These are phyloP conservation scores for Zygogramma bicolorata DNA, from an alignment of 2,888 invertebrate species.

Conservation along the genomic window DNA sequence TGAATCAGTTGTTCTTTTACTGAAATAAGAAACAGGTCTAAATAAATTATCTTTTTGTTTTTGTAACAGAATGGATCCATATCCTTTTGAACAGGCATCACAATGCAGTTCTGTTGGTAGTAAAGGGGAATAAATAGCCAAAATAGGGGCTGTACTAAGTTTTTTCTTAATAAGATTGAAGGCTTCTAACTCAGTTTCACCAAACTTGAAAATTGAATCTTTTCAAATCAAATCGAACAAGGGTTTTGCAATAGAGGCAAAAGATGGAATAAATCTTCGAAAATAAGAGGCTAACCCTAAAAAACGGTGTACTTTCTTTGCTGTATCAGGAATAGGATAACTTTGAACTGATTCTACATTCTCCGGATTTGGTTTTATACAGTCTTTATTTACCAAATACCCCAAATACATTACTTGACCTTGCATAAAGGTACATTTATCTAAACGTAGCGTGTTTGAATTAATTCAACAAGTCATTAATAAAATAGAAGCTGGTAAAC, in stretches of 20 bases:
- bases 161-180: constrained; percentile 45
- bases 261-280: constrained; percentile 46
- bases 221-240: constrained; percentile 46
- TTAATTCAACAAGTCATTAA: no score
- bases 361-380: constrained; percentile 18
- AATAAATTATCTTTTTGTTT: no score
- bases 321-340: constrained; percentile 39
- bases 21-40: no score
- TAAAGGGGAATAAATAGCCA: no score
- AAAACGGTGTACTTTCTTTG: constrained; percentile 44
- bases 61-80: no score
- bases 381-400: constrained; percentile 22
- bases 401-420: constrained; percentile 28
- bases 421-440: no score
- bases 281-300: constrained; percentile 51
- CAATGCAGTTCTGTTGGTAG: constrained; percentile 56
- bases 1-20: no score
- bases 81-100: constrained; percentile 47
- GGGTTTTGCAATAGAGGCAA: constrained; percentile 46
- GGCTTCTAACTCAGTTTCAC: constrained; percentile 37
- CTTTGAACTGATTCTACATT: constrained; percentile 26
- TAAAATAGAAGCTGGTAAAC: no score
- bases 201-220: constrained; percentile 43
- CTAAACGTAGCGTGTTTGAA: no score
- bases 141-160: constrained; percentile 36